Evolutionary conservation across 2,797 vertebrate genomes (phyloP).

Genomic region (Ciconia nigra): DNA sequence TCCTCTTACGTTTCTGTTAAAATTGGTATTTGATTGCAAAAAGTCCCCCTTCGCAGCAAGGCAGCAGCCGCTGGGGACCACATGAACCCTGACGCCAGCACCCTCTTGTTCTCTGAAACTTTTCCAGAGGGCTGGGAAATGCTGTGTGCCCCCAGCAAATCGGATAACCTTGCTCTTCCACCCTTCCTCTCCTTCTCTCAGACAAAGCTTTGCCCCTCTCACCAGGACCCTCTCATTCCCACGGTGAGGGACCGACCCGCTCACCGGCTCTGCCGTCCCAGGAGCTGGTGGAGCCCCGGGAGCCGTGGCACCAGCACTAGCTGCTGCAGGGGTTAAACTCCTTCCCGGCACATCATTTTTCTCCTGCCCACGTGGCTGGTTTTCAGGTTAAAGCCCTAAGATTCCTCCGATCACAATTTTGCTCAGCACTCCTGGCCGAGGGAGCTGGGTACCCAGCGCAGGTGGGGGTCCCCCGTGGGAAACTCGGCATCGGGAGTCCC

Average conservation of each 20-base stretch:
- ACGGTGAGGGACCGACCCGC: rapidly evolving
- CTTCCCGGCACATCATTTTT: rapidly evolving
- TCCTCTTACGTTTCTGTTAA: rapidly evolving
- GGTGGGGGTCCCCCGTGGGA: rapidly evolving
- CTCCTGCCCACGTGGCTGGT: rapidly evolving
- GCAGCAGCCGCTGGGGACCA: background rate
- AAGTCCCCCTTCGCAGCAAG: background rate
- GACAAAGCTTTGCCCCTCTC: background rate
- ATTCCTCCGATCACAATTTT: rapidly evolving
- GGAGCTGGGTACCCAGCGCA: rapidly evolving
- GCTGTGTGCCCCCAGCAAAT: rapidly evolving
- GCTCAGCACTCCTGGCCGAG: rapidly evolving
- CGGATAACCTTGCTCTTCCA: background rate
- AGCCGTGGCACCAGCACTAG: background rate
- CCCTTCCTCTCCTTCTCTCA: rapidly evolving
- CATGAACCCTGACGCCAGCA: rapidly evolving
- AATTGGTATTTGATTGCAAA: too few species aligned
- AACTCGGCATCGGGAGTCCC: rapidly evolving
- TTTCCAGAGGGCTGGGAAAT: rapidly evolving
- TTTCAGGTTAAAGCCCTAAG: rapidly evolving
- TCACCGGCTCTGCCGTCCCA: background rate
- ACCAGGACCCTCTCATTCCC: rapidly evolving
- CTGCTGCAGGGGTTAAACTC: background rate
- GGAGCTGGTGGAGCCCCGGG: background rate
- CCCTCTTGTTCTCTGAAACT: rapidly evolving